phyloP scores from a whole-genome alignment of 2,888 invertebrate species.

The Cosmia trapezina region DNA sequence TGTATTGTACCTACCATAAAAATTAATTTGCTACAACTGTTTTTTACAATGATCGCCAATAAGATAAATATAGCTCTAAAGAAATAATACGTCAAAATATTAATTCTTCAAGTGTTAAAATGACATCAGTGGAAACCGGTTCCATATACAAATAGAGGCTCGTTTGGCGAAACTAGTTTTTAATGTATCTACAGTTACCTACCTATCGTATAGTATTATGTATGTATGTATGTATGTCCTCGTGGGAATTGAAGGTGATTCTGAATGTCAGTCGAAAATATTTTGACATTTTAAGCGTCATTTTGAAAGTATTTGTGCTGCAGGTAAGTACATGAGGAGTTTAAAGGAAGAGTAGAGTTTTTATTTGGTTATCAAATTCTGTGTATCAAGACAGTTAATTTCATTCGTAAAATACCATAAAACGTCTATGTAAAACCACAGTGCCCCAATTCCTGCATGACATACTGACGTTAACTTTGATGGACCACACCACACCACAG shows the following conservation, averaged over 20 bases:
- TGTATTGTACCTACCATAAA: too few relatives aligned
- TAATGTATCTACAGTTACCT: conserved; percentile 35
- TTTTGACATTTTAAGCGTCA: conserved; percentile 51
- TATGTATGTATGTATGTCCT: conserved; percentile 41
- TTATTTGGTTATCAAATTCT: not conserved
- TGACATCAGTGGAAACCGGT: conserved; percentile 70
- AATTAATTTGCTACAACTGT: not conserved
- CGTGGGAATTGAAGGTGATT: conserved; percentile 58
- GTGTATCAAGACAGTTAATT: not conserved
- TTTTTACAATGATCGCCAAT: conserved; percentile 2
- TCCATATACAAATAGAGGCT: conserved; percentile 49
- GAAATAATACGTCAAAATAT: conserved; percentile 54
- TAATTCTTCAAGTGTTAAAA: conserved; percentile 58
- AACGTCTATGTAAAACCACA: conserved; percentile 33
- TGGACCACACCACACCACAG: conserved; percentile 26
- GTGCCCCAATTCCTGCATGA: conserved; percentile 47
- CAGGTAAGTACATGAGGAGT: not conserved
- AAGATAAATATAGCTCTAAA: conserved; percentile 12
- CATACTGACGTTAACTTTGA: conserved; percentile 52
- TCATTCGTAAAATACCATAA: not conserved
- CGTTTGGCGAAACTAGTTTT: conserved; percentile 60
- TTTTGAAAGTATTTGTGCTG: conserved; percentile 7
- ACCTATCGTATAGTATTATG: conserved; percentile 15
- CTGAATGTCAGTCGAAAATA: conserved; percentile 55
- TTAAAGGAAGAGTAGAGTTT: conserved; percentile 16